Percentiles rank a stretch among this genome's conserved stretches.
These are phyloP conservation scores for Alcedo atthis DNA, from an alignment of 2,797 vertebrate genomes.

Conservation along the genomic window DNA sequence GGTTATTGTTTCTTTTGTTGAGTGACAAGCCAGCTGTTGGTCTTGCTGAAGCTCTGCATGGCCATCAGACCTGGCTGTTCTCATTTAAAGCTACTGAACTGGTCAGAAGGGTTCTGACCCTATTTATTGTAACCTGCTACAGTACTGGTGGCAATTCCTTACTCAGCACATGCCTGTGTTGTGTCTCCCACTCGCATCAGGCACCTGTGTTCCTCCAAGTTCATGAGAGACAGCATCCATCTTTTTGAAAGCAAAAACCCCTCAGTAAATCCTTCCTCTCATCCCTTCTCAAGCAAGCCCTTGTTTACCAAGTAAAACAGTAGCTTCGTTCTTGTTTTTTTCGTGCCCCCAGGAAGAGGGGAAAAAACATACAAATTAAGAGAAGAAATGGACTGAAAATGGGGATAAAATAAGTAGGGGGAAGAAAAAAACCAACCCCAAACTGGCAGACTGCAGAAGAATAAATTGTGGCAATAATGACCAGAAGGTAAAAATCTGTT, in stretches of 20 bases:
- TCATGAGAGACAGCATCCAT: not conserved
- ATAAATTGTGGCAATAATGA: not conserved
- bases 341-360: not conserved
- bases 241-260: not conserved
- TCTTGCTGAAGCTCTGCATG: not conserved
- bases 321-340: not conserved
- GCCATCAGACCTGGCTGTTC: fast-evolving
- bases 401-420: not conserved
- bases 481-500: slow-evolving; percentile 49
- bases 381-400: not conserved
- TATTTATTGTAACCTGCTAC: not conserved
- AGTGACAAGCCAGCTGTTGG: not conserved
- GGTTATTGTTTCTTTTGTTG: not conserved
- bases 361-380: not conserved
- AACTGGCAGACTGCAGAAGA: not conserved
- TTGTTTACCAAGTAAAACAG: not conserved
- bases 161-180: not conserved
- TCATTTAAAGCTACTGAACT: not conserved
- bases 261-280: not conserved
- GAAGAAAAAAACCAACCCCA: not conserved
- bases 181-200: not conserved
- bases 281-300: not conserved
- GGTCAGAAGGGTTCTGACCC: not conserved
- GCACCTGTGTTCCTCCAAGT: not conserved
- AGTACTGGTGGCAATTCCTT: not conserved